Evolutionary conservation across 2,888 invertebrate species (phyloP), one percentile per base, ranked within the genome.

Genomic region (Melanchra persicariae): DNA sequence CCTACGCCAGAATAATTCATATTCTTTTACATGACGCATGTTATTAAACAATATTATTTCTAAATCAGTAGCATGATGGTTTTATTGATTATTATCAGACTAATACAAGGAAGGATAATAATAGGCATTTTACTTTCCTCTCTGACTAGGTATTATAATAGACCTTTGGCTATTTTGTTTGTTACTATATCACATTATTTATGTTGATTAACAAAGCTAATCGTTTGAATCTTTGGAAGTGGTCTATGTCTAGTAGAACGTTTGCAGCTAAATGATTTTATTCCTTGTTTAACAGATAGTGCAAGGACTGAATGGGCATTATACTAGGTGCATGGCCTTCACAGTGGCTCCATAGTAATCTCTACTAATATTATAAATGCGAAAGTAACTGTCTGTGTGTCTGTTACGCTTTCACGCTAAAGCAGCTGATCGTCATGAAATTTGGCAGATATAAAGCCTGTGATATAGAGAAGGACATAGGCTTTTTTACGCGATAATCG

Each of bases 111-210:
- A 43, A 57, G 71, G 63, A 72, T 34, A 57, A 72, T 37, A 34
- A 24, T 24, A 30, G 1, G 8, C 30, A 8, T 40, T 62, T 61
- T 49, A 72, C 55, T 43, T 43, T 72, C 43, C 55, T 72, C 47
- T 54, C n/a, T 49, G 26, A 6, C 34, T 17, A 8, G 30, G 15
- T 40, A 40, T 40, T 57, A 57, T 34, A 47, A 62, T 62, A 43
- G 5, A 24, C n/a, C 1, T 1, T 22, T 17, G 22, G 22, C 24
- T n/a, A 47, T 1, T 54, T 40, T 54, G 30, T 60, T n/a, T 24
- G 12, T 22, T 40, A 12, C 30, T 30, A n/a, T 26, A 37, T 26
- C n/a, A 37, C 45, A 45, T 22, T 37, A 40, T 55, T 9, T 19
- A 68, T 49, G 10, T 5, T 19, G 17, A 9, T 54, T 3, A 17